These are phyloP conservation scores for Chitala chitala DNA, from an alignment of 2,113 vertebrate genomes.

Conservation along the genomic window DNA sequence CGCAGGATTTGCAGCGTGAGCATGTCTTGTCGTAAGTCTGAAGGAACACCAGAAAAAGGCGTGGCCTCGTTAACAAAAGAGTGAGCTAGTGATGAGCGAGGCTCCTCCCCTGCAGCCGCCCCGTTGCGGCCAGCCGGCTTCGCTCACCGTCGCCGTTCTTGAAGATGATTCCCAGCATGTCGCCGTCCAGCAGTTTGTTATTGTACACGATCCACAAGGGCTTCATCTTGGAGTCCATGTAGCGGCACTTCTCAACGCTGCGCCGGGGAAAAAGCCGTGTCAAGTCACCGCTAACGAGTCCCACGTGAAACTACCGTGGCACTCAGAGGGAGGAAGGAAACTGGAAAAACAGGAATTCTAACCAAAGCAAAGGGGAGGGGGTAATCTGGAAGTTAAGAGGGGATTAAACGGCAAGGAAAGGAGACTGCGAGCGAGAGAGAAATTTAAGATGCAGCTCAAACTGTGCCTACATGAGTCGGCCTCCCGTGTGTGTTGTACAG, in stretches of 20 bases:
- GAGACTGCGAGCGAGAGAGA: not conserved
- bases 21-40: slow-evolving; percentile 92
- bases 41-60: slow-evolving; percentile 14
- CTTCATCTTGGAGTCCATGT: slow-evolving; percentile 99
- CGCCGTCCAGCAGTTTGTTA: slow-evolving; percentile 83
- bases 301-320: not conserved
- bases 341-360: not conserved
- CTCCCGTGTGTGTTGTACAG: too few species aligned
- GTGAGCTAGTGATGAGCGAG: not conserved
- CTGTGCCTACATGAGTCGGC: too few species aligned
- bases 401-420: too few species aligned
- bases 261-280: not conserved
- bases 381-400: not conserved
- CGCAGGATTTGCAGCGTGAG: slow-evolving; percentile 87
- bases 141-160: slow-evolving; percentile 93
- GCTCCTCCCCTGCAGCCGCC: too few species aligned
- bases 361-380: not conserved
- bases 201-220: slow-evolving; percentile 96
- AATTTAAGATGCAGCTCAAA: too few species aligned
- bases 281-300: not conserved
- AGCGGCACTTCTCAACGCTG: slow-evolving; percentile 92
- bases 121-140: not conserved
- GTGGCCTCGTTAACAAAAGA: too few species aligned
- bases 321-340: not conserved
- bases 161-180: slow-evolving; percentile 89